Evolutionary conservation across 2,888 invertebrate genomes (phyloP).

Genomic region (Dicyrtomina minuta): DNA sequence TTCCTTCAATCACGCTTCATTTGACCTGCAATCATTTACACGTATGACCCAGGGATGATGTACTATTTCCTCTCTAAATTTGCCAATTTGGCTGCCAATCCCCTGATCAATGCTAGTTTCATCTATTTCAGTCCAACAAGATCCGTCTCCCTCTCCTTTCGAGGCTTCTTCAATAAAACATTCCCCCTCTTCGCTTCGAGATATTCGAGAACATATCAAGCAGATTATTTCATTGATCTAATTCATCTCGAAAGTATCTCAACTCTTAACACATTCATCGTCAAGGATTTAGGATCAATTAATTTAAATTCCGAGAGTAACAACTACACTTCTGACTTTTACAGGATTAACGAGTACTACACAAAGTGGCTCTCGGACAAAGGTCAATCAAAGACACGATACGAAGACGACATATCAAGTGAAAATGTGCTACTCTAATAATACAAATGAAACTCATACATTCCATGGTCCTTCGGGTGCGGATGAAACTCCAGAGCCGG

Average conservation of each 20-base stretch:
- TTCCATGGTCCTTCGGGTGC: slow-evolving; percentile 84
- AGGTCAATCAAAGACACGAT: slow-evolving; percentile 72
- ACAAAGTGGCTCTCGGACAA: slow-evolving; percentile 86
- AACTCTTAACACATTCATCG: slow-evolving; percentile 86
- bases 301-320: slow-evolving; percentile 73
- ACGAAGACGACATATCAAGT: slow-evolving; percentile 90
- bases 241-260: slow-evolving; percentile 93
- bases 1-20: slow-evolving; percentile 87
- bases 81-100: slow-evolving; percentile 91
- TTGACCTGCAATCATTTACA: slow-evolving; percentile 78
- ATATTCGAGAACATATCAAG: slow-evolving; percentile 75
- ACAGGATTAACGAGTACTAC: slow-evolving; percentile 91
- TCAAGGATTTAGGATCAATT: slow-evolving; percentile 82
- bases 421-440: slow-evolving; percentile 90
- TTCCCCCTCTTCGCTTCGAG: slow-evolving; percentile 91
- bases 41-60: slow-evolving; percentile 90
- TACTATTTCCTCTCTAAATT: slow-evolving; percentile 78
- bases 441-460: slow-evolving; percentile 93
- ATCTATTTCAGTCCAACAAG: slow-evolving; percentile 92
- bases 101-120: slow-evolving; percentile 86
- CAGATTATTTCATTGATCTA: slow-evolving; percentile 93
- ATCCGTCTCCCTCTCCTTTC: slow-evolving; percentile 90
- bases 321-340: slow-evolving; percentile 88
- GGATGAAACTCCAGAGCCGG: slow-evolving; percentile 80
- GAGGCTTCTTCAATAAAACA: slow-evolving; percentile 95